Percentiles rank a stretch among this genome's conserved stretches.
phyloP scores from a whole-genome alignment of 2,113 vertebrate genomes.

The Potamarius usumacintae region DNA sequence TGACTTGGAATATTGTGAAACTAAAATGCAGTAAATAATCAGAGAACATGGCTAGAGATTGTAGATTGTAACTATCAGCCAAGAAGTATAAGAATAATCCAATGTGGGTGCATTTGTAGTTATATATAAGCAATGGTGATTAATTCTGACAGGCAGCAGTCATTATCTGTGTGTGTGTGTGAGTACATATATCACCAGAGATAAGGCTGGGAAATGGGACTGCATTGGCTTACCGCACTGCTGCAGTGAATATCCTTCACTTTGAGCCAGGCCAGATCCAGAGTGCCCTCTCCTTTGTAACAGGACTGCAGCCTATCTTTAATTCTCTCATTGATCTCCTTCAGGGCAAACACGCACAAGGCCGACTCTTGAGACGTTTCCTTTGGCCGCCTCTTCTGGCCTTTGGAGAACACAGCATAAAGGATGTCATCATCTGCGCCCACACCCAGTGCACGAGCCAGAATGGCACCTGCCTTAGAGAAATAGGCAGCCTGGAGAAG shows the following conservation, averaged over 20 bases:
- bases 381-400: conserved; percentile 90
- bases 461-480: conserved; percentile 87
- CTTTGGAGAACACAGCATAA: conserved; percentile 94
- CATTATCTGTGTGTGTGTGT: neutral
- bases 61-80: neutral
- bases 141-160: neutral
- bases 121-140: conserved; percentile 1
- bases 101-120: neutral
- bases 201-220: neutral
- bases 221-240: conserved; percentile 86
- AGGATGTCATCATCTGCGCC: conserved; percentile 88
- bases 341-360: conserved; percentile 92
- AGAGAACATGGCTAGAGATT: neutral
- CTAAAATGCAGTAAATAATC: neutral
- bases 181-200: neutral
- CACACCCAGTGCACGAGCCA: conserved; percentile 84
- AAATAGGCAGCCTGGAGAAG: conserved; percentile 93
- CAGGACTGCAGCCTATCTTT: conserved; percentile 95
- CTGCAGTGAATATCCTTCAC: conserved; percentile 97
- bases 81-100: neutral
- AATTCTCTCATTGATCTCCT: conserved; percentile 93
- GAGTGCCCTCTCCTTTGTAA: conserved; percentile 93
- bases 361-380: conserved; percentile 92
- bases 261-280: conserved; percentile 98
- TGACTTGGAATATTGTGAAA: neutral